phyloP scores from a whole-genome alignment of 2,888 invertebrate species.

The Gari tellinella region DNA sequence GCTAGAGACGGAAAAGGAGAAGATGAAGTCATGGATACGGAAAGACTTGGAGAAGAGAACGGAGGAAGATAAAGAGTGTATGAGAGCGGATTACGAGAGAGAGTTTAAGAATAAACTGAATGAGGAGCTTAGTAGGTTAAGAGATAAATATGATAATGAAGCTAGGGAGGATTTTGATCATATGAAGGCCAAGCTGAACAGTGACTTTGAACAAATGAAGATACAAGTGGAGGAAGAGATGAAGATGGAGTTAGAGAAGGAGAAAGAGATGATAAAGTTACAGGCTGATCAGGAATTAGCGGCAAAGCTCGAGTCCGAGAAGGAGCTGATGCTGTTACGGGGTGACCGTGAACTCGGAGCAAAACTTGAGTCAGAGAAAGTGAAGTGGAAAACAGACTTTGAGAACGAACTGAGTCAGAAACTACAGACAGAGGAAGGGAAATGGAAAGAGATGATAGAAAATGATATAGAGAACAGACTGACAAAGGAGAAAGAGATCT shows the following conservation, averaged over 20 bases:
- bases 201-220: slow-evolving; percentile 29
- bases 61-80: slow-evolving; percentile 40
- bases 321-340: slow-evolving; percentile 36
- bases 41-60: slow-evolving; percentile 39
- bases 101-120: slow-evolving; percentile 1
- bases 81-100: slow-evolving; percentile 38
- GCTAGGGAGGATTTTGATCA: slow-evolving; percentile 45
- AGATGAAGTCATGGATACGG: slow-evolving; percentile 29
- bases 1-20: slow-evolving; percentile 51
- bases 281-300: no score
- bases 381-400: slow-evolving; percentile 62
- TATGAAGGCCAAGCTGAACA: slow-evolving; percentile 41
- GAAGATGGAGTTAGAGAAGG: slow-evolving; percentile 35
- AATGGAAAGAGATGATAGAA: slow-evolving; percentile 56
- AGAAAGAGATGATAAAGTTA: slow-evolving; percentile 33
- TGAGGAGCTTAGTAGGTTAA: slow-evolving; percentile 14
- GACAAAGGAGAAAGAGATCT: slow-evolving; percentile 43
- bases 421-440: slow-evolving; percentile 54
- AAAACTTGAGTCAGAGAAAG: slow-evolving; percentile 57
- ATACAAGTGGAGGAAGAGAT: slow-evolving; percentile 41
- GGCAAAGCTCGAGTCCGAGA: slow-evolving; percentile 44
- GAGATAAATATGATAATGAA: slow-evolving; percentile 19
- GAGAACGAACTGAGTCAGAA: slow-evolving; percentile 55
- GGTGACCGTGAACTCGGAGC: slow-evolving; percentile 53
- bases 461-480: slow-evolving; percentile 50